Percentiles rank a stretch among this genome's conserved stretches.
Conservation (phyloP, 2,113 vertebrate species). For the Pantherophis guttatus region DNA sequence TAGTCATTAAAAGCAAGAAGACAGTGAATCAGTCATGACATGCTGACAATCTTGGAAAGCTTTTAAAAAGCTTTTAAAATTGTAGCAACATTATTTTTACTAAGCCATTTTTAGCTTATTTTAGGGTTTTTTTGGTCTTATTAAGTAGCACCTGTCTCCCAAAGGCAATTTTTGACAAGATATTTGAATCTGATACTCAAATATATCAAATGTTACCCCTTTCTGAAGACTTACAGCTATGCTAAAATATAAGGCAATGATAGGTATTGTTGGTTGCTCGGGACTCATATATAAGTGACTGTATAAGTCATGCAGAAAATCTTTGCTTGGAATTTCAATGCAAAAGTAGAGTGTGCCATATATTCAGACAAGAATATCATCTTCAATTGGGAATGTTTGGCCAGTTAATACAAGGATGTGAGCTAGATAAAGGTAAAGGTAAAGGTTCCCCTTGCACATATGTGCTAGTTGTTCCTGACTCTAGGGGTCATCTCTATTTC, state of each 20-base stretch:
- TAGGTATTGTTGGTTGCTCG: not conserved
- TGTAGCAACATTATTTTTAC: not conserved
- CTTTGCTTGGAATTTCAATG: not conserved
- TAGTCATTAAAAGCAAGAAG: conserved; percentile 41
- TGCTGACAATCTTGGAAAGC: not conserved
- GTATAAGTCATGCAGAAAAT: not conserved
- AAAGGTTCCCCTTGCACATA: no score
- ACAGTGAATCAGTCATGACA: conserved; percentile 20
- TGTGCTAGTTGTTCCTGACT: no score
- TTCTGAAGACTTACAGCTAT: not conserved
- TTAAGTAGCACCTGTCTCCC: not conserved
- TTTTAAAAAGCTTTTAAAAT: conserved; percentile 11
- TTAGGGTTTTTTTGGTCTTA: not conserved
- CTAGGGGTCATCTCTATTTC: no score
- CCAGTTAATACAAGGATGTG: not conserved
- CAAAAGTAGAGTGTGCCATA: not conserved
- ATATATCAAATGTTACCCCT: not conserved
- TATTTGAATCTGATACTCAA: not conserved
- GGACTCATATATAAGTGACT: not conserved
- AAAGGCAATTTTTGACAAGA: not conserved
- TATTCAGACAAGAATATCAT: not conserved
- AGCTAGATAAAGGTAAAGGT: not conserved
- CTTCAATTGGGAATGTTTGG: not conserved
- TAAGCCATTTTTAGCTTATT: not conserved
- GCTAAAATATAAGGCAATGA: not conserved